These are phyloP conservation scores for Pseudomyrmex flavicornis DNA, from an alignment of 1,140 invertebrate species.

Conservation along the genomic window DNA sequence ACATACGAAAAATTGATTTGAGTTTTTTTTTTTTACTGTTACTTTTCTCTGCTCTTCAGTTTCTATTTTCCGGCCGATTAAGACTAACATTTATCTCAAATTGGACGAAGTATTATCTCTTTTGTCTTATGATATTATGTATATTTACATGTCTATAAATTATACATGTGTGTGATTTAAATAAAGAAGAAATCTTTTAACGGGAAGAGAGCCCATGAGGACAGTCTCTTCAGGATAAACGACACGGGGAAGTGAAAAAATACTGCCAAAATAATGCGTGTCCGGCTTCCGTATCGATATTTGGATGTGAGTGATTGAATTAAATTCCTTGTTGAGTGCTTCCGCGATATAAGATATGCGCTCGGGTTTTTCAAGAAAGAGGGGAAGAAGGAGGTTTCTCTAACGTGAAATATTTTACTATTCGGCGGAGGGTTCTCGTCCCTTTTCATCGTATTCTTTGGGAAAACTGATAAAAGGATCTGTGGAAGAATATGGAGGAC, in stretches of 20 bases:
- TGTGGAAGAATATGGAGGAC: conserved; percentile 26
- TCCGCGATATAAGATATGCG: conserved; percentile 54
- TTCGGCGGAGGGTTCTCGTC: conserved; percentile 33
- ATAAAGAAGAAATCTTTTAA: too few species aligned
- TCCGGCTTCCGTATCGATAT: conserved; percentile 26
- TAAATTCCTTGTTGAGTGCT: conserved; percentile 41
- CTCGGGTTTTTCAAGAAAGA: neutral
- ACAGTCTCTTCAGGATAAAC: neutral
- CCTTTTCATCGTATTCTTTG: conserved; percentile 61
- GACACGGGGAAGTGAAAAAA: conserved; percentile 9
- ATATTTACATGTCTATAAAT: too few species aligned
- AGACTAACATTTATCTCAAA: too few species aligned
- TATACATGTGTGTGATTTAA: too few species aligned
- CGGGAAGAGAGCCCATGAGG: too few species aligned
- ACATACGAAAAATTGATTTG: too few species aligned
- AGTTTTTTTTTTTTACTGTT: too few species aligned
- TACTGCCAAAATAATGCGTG: conserved; percentile 27
- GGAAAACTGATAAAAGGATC: conserved; percentile 68
- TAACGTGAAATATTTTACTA: conserved; percentile 65
- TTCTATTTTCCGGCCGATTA: too few species aligned
- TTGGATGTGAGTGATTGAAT: conserved; percentile 62
- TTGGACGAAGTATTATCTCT: too few species aligned
- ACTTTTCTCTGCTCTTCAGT: too few species aligned
- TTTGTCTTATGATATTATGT: too few species aligned
- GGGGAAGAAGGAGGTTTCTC: neutral